Conservation (phyloP, 2,888 invertebrate species). For the Omphaloscelis lunosa region DNA sequence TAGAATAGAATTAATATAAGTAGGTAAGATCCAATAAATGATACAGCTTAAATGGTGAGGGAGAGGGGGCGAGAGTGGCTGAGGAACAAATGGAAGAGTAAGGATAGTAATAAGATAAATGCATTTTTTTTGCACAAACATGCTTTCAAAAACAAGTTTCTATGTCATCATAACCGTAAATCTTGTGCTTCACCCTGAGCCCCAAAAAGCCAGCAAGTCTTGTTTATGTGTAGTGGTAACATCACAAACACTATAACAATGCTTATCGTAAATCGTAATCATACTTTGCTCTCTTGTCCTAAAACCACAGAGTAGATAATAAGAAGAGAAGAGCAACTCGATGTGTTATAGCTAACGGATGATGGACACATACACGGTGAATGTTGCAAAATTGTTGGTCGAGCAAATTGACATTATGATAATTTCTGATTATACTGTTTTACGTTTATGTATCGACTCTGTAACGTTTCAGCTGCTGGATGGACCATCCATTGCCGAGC, state of each 20-base stretch:
- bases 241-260: slow-evolving; percentile 50
- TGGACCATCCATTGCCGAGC: not conserved
- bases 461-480: not conserved
- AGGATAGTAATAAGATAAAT: not conserved
- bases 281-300: slow-evolving; percentile 24
- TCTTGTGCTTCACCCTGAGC: slow-evolving; percentile 21
- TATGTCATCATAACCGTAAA: slow-evolving; percentile 22
- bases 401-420: not conserved
- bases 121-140: not conserved
- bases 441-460: not conserved
- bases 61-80: no score
- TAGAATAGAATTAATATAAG: not conserved
- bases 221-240: slow-evolving; percentile 32
- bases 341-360: not conserved
- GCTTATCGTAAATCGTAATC: slow-evolving; percentile 52
- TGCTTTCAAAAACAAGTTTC: slow-evolving; percentile 1
- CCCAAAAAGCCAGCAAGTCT: slow-evolving; percentile 7
- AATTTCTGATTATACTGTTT: not conserved
- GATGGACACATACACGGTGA: not conserved
- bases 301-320: slow-evolving; percentile 10
- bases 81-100: not conserved
- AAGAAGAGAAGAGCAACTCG: slow-evolving; percentile 7
- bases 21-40: not conserved
- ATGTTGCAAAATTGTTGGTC: not conserved
- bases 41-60: not conserved